Conservation (phyloP, 2,113 vertebrate genomes). For the Petrocephalus microphthalmus region DNA sequence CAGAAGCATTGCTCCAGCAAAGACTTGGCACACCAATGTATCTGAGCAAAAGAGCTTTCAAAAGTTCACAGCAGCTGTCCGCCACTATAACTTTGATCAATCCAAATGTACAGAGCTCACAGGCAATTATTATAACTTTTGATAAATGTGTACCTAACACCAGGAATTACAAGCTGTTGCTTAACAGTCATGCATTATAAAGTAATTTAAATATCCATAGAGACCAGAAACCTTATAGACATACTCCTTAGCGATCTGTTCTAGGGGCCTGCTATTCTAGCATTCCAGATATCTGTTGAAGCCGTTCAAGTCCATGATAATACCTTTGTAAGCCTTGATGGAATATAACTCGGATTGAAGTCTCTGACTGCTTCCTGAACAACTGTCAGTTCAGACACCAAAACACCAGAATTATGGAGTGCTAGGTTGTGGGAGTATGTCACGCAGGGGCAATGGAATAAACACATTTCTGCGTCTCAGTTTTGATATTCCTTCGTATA, state of each 20-base stretch:
- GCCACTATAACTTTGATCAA: neutral
- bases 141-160: neutral
- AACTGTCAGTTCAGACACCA: neutral
- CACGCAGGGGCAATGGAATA: neutral
- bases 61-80: too few species aligned
- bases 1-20: neutral
- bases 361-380: neutral
- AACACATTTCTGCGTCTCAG: neutral
- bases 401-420: neutral
- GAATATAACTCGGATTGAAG: neutral
- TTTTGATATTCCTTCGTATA: neutral
- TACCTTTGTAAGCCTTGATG: neutral
- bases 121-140: neutral
- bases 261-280: neutral
- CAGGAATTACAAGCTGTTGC: neutral
- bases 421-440: neutral
- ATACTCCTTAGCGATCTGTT: neutral
- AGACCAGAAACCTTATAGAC: neutral
- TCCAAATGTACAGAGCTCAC: neutral
- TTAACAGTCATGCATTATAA: neutral
- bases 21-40: neutral
- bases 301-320: neutral
- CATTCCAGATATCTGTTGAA: neutral
- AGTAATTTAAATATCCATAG: neutral
- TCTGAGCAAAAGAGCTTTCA: neutral